A percentile compares a stretch with the other conserved stretches of the same genome.
Conservation (phyloP, 2,888 invertebrate species). For the Drosophila borborema region DNA sequence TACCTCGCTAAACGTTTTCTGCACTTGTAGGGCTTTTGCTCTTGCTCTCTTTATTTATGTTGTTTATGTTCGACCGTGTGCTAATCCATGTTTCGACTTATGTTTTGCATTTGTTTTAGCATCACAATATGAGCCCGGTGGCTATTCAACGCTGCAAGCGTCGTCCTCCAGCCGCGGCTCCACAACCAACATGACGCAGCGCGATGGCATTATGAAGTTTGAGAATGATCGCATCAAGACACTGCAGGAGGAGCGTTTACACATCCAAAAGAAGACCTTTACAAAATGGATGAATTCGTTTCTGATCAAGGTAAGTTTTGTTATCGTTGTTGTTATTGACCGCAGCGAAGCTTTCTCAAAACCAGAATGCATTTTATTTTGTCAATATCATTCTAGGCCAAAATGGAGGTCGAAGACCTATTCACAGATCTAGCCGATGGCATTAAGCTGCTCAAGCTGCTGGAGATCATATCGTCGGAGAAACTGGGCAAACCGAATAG, state of each 20-base stretch:
- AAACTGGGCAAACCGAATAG: slow-evolving; percentile 98
- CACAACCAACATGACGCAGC: slow-evolving; percentile 93
- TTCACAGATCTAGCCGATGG: slow-evolving; percentile 99
- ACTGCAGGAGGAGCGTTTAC: slow-evolving; percentile 97
- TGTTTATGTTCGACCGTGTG: slow-evolving; percentile 12
- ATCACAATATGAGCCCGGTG: slow-evolving; percentile 89
- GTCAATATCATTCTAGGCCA: slow-evolving; percentile 88
- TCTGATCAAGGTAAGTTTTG: slow-evolving; percentile 91
- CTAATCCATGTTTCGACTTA: slow-evolving; percentile 29
- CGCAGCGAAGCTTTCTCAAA: slow-evolving; percentile 10
- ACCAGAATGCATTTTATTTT: slow-evolving; percentile 6
- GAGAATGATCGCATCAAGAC: slow-evolving; percentile 98
- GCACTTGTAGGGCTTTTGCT: slow-evolving; percentile 39
- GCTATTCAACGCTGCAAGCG: slow-evolving; percentile 88
- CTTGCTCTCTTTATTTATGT: not conserved
- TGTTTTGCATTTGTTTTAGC: slow-evolving; percentile 84
- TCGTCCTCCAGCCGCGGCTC: slow-evolving; percentile 86
- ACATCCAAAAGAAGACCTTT: slow-evolving; percentile 99
- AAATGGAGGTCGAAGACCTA: slow-evolving; percentile 99
- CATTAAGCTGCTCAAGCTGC: slow-evolving; percentile 94
- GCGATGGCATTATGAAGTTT: slow-evolving; percentile 96
- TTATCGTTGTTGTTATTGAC: not conserved
- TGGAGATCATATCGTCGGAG: slow-evolving; percentile 99
- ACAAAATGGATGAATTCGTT: slow-evolving; percentile 99
- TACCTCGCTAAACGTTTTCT: slow-evolving; percentile 49